A percentile compares a stretch with the other conserved stretches of the same genome.
phyloP scores from a whole-genome alignment of 2,797 vertebrate species.

The Pempheris klunzingeri region DNA sequence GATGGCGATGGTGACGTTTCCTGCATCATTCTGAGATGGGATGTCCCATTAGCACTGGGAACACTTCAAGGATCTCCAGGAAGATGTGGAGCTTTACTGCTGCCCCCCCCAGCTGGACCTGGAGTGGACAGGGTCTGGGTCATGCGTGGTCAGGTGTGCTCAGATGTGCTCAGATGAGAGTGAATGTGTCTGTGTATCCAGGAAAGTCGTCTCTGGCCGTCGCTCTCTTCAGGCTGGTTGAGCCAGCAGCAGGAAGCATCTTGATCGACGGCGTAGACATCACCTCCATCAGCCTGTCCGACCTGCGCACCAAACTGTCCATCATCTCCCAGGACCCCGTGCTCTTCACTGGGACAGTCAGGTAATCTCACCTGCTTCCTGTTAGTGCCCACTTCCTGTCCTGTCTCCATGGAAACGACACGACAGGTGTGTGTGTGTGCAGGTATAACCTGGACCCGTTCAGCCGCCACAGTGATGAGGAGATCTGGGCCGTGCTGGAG shows the following conservation, averaged over 20 bases:
- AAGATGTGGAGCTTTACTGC: no score
- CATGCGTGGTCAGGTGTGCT: no score
- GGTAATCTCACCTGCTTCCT: conserved; percentile 74
- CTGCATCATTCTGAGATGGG: no score
- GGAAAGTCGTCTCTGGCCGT: conserved; percentile 89
- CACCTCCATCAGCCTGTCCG: conserved; percentile 80
- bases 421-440: no score
- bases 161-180: no score
- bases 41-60: no score
- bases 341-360: conserved; percentile 88
- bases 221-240: conserved; percentile 86
- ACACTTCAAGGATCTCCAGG: no score
- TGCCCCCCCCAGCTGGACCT: no score
- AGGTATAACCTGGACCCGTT: conserved; percentile 89
- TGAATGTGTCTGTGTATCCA: no score
- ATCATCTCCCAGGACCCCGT: conserved; percentile 90
- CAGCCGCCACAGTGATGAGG: conserved; percentile 78
- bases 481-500: conserved; percentile 87
- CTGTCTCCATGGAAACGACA: background rate
- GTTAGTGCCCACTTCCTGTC: no score
- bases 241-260: conserved; percentile 84
- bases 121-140: no score
- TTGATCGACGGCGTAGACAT: conserved; percentile 86
- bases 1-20: no score
- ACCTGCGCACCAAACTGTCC: conserved; percentile 88